Conservation (phyloP, 2,797 vertebrate species). For the Lateolabrax maculatus region DNA sequence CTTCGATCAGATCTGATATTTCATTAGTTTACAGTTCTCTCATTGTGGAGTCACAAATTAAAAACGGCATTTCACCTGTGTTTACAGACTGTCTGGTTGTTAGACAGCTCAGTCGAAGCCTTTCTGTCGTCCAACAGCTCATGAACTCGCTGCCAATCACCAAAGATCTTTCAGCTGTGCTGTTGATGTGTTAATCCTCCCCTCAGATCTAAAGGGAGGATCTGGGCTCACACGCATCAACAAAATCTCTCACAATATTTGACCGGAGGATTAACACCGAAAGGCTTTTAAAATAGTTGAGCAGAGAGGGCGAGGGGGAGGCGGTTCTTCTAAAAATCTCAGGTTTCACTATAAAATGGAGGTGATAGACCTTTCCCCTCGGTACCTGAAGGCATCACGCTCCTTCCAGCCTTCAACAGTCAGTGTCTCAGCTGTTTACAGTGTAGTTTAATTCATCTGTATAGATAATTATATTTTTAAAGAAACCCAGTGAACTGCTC, state of each 20-base stretch:
- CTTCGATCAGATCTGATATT: too few relatives aligned
- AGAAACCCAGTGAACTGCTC: too few relatives aligned
- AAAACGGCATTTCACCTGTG: too few relatives aligned
- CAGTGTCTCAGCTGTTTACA: not conserved
- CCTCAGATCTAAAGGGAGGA: slow-evolving; percentile 41
- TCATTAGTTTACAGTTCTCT: too few relatives aligned
- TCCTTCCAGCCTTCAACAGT: not conserved
- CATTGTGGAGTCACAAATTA: too few relatives aligned
- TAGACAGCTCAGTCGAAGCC: not conserved
- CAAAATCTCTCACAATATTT: slow-evolving; percentile 65
- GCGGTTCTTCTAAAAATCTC: slow-evolving; percentile 12
- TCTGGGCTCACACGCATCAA: slow-evolving; percentile 51
- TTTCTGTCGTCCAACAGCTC: not conserved
- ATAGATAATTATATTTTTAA: not conserved
- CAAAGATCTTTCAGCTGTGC: slow-evolving; percentile 22
- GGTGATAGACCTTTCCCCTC: slow-evolving; percentile 10
- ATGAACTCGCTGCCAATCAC: slow-evolving; percentile 20
- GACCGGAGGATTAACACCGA: slow-evolving; percentile 65
- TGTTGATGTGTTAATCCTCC: slow-evolving; percentile 63
- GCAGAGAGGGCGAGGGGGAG: not conserved
- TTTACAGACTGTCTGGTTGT: not conserved
- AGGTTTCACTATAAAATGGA: slow-evolving; percentile 30
- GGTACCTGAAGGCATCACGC: slow-evolving; percentile 30
- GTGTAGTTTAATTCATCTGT: not conserved
- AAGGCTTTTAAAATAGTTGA: slow-evolving; percentile 66